Conservation (phyloP, 2,113 vertebrate genomes). For the Colinus virginianus region DNA sequence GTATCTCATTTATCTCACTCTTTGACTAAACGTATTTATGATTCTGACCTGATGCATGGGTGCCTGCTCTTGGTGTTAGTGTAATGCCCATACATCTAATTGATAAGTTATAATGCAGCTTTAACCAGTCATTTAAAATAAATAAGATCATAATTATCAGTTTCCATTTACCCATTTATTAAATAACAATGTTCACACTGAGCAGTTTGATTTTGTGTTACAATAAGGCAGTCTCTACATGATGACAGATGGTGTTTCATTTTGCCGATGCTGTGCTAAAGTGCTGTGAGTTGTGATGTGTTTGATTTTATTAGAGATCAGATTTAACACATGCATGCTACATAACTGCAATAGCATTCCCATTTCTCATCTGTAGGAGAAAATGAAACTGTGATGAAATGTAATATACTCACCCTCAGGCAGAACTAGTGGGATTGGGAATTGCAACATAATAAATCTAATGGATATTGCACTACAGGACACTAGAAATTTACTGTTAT, state of each 20-base stretch:
- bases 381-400: slow-evolving; percentile 99
- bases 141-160: slow-evolving; percentile 86
- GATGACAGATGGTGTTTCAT: slow-evolving; percentile 97
- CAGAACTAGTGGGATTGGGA: slow-evolving; percentile 95
- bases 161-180: slow-evolving; percentile 86
- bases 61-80: slow-evolving; percentile 65
- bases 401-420: slow-evolving; percentile 99
- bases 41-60: slow-evolving; percentile 56
- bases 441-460: slow-evolving; percentile 99
- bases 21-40: slow-evolving; percentile 62
- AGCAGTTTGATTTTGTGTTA: slow-evolving; percentile 88
- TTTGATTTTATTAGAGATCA: slow-evolving; percentile 99
- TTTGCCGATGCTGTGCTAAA: slow-evolving; percentile 90
- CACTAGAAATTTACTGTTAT: slow-evolving; percentile 90
- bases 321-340: slow-evolving; percentile 98
- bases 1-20: slow-evolving; percentile 34
- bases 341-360: slow-evolving; percentile 95
- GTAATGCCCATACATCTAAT: slow-evolving; percentile 73
- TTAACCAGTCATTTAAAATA: slow-evolving; percentile 85
- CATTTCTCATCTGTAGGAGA: slow-evolving; percentile 98
- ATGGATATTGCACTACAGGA: slow-evolving; percentile 97
- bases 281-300: slow-evolving; percentile 95
- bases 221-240: slow-evolving; percentile 90
- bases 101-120: slow-evolving; percentile 80
- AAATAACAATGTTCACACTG: slow-evolving; percentile 82